phyloP scores from a whole-genome alignment of 92 coral and sea anemone species.

The Heliopora coerulea region DNA sequence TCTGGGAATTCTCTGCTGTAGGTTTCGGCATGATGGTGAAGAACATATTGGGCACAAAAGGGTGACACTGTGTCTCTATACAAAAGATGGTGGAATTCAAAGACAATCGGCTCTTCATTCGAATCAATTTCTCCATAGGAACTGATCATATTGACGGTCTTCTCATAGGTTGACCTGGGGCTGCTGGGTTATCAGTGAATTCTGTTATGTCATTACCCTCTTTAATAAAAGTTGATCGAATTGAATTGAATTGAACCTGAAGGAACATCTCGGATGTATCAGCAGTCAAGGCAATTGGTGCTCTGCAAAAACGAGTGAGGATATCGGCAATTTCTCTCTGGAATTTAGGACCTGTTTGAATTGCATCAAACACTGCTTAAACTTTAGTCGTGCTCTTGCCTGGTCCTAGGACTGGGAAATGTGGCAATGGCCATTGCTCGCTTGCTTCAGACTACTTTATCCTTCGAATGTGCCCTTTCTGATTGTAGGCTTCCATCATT shows the following conservation, averaged over 20 bases:
- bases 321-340: slow-evolving; percentile 51
- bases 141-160: slow-evolving; percentile 53
- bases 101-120: slow-evolving; percentile 45
- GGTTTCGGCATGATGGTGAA: slow-evolving; percentile 41
- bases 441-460: slow-evolving; percentile 25
- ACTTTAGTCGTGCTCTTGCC: slow-evolving; percentile 30
- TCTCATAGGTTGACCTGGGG: slow-evolving; percentile 48
- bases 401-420: slow-evolving; percentile 21
- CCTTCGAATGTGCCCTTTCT: slow-evolving; percentile 38
- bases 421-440: slow-evolving; percentile 1
- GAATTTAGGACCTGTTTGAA: slow-evolving; percentile 52
- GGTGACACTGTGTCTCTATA: slow-evolving; percentile 50
- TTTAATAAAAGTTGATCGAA: too few relatives aligned
- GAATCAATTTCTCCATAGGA: slow-evolving; percentile 59
- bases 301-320: slow-evolving; percentile 39
- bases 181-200: too few relatives aligned
- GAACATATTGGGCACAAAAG: slow-evolving; percentile 41
- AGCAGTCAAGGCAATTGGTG: slow-evolving; percentile 54
- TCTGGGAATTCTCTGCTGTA: slow-evolving; percentile 13
- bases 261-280: slow-evolving; percentile 39
- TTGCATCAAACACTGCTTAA: slow-evolving; percentile 8
- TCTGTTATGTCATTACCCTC: too few relatives aligned
- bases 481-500: slow-evolving; percentile 46
- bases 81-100: slow-evolving; percentile 37
- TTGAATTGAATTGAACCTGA: too few relatives aligned